A percentile compares a stretch with the other conserved stretches of the same genome.
These are phyloP conservation scores for Protobothrops flavoviridis DNA, from an alignment of 2,113 vertebrate genomes.

Conservation along the genomic window DNA sequence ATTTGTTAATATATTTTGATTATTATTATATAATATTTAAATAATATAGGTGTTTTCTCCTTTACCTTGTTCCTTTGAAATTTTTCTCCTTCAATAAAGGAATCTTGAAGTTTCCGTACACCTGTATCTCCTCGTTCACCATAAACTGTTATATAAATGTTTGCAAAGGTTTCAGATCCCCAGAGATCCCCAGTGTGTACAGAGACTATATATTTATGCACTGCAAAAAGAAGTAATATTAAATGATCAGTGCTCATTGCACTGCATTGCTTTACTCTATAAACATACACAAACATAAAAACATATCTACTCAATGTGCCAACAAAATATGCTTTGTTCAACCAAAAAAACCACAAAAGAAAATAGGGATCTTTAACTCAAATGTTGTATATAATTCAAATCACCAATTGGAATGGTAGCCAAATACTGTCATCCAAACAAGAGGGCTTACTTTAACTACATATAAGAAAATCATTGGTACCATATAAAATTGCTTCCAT, in stretches of 20 bases:
- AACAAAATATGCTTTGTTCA: not conserved
- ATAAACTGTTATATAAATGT: constrained; percentile 60
- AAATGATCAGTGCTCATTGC: not conserved
- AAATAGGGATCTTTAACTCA: not conserved
- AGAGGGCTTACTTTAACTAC: not conserved
- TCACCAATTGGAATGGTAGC: not conserved
- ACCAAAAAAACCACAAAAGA: not conserved
- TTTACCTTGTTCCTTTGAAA: constrained; percentile 67
- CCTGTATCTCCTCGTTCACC: constrained; percentile 66
- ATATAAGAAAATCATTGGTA: not conserved
- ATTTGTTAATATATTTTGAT: not conserved
- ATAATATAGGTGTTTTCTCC: not conserved
- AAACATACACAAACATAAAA: not conserved
- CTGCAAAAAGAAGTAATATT: constrained; percentile 35
- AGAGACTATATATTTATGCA: constrained; percentile 62
- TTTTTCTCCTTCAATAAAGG: constrained; percentile 53
- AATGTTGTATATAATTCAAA: not conserved
- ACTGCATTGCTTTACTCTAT: not conserved
- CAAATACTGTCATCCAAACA: not conserved
- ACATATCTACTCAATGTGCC: not conserved
- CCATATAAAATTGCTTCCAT: not conserved
- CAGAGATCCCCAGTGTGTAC: constrained; percentile 54
- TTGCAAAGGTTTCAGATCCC: constrained; percentile 68
- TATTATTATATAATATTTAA: not conserved
- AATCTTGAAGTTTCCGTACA: constrained; percentile 54